Percentiles rank a stretch among this genome's conserved stretches.
phyloP scores from a whole-genome alignment of 2,888 invertebrate genomes.

The Osmoderma eremita region DNA sequence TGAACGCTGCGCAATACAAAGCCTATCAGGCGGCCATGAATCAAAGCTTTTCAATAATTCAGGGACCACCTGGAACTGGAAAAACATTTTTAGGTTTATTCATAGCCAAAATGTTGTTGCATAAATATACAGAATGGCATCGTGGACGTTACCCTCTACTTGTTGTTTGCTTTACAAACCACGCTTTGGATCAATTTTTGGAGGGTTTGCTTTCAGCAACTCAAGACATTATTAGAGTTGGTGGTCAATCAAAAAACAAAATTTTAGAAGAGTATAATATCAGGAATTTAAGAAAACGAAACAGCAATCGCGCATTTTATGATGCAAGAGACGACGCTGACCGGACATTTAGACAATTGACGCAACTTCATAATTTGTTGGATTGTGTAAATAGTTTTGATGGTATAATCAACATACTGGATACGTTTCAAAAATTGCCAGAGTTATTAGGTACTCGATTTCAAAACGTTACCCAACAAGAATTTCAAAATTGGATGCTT shows the following conservation, averaged over 20 bases:
- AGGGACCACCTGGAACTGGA: slow-evolving; percentile 86
- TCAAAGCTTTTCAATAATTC: slow-evolving; percentile 76
- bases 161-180: slow-evolving; percentile 85
- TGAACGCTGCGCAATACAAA: slow-evolving; percentile 74
- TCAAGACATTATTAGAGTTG: slow-evolving; percentile 72
- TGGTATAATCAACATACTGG: slow-evolving; percentile 34
- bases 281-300: slow-evolving; percentile 4
- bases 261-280: slow-evolving; percentile 59
- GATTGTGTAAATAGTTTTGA: slow-evolving; percentile 9
- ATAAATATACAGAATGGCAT: slow-evolving; percentile 29
- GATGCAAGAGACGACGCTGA: neutral
- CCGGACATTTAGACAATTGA: neutral
- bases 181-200: slow-evolving; percentile 86
- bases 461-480: neutral
- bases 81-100: slow-evolving; percentile 80
- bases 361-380: slow-evolving; percentile 11
- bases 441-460: slow-evolving; percentile 33
- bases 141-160: slow-evolving; percentile 68
- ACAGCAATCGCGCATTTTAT: neutral
- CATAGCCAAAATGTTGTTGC: slow-evolving; percentile 70
- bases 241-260: slow-evolving; percentile 73
- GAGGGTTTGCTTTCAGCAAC: slow-evolving; percentile 73
- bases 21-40: slow-evolving; percentile 77
- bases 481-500: slow-evolving; percentile 35
- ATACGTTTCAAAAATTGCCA: slow-evolving; percentile 16